Evolutionary conservation across 2,797 vertebrate species (phyloP).

Genomic region (Thunnus albacares): DNA sequence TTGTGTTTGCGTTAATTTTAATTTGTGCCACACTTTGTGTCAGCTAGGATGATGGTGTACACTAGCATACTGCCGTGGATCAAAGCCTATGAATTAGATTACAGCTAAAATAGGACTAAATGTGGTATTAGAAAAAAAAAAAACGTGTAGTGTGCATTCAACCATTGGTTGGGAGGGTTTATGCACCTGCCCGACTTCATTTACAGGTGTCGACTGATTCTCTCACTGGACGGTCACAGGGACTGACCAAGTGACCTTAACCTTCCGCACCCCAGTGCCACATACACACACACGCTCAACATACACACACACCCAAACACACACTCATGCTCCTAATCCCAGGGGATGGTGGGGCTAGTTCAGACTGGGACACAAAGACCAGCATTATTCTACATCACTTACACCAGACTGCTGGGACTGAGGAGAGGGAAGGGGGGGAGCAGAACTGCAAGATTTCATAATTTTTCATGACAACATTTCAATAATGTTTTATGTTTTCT

Average conservation of each 20-base stretch:
- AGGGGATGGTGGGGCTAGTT: conserved; percentile 63
- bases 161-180: conserved; percentile 65
- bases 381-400: conserved; percentile 83
- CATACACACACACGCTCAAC: conserved; percentile 56
- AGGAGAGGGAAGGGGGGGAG: conserved; percentile 31
- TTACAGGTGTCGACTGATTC: conserved; percentile 89
- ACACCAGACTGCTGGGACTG: conserved; percentile 45
- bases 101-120: conserved; percentile 62
- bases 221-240: conserved; percentile 85
- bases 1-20: neutral
- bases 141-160: conserved; percentile 67
- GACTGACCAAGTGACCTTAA: conserved; percentile 89
- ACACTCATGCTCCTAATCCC: conserved; percentile 46
- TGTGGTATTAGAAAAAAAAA: conserved; percentile 51
- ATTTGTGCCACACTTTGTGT: conserved; percentile 22
- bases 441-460: conserved; percentile 41
- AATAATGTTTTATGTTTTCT: conserved; percentile 15
- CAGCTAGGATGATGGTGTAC: conserved; percentile 4
- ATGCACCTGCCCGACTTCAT: conserved; percentile 89
- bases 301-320: conserved; percentile 30
- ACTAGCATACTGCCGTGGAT: conserved; percentile 1
- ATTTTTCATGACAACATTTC: conserved; percentile 43
- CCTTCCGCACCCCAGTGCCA: conserved; percentile 80
- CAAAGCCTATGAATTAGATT: conserved; percentile 36
- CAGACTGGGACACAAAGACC: conserved; percentile 83